Evolutionary conservation across 2,797 vertebrate genomes (phyloP), one percentile per base, ranked within the genome.

Genomic region (Mormyrus hasselquistii): DNA sequence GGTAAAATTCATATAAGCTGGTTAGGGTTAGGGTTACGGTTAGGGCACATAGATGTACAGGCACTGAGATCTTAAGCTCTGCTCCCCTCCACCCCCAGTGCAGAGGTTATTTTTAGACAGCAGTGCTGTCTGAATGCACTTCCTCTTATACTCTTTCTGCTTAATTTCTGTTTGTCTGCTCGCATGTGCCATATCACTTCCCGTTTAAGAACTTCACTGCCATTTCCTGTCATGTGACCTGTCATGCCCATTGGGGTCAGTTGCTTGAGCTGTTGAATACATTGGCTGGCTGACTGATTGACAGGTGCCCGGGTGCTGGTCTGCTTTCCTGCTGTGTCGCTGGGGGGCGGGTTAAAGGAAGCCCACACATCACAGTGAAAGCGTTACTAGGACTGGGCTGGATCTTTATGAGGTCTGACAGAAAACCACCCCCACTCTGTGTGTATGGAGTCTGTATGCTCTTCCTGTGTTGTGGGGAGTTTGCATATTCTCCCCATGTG

Each of bases 171-270:
- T 19, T 25, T 29, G 22, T 29, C 22, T 50, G 83, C 44, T 19
- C 49, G 19, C 83, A 50, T 85, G 84, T 29, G 2, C 12, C 22
- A 53, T 34, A 55, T 86, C 49, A 10, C 49, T 25, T 53, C 50
- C 47, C 22, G 1, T 55, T 86, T 52, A 53, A 86, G 50, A 86
- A 38, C 50, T 53, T 55, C 22, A 19, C 49, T 16, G 49, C 57
- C 52, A 55, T 55, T 86, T 86, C 84, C 50, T 52, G 50, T 86
- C 84, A 86, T 86, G 84, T 86, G 84, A 86, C 22, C 52, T 25
- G 12, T 86, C 49, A 19, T 52, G 22, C 38, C 5, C 29, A 29
- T 55, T 53, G 29, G 14, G 50, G 84, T 86, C 10, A 86, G 34
- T 86, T 83, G 44, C 12, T 29, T 86, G 22, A 83, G 38, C 41